phyloP scores from a whole-genome alignment of 2,888 invertebrate genomes.

The Archips xylosteana region DNA sequence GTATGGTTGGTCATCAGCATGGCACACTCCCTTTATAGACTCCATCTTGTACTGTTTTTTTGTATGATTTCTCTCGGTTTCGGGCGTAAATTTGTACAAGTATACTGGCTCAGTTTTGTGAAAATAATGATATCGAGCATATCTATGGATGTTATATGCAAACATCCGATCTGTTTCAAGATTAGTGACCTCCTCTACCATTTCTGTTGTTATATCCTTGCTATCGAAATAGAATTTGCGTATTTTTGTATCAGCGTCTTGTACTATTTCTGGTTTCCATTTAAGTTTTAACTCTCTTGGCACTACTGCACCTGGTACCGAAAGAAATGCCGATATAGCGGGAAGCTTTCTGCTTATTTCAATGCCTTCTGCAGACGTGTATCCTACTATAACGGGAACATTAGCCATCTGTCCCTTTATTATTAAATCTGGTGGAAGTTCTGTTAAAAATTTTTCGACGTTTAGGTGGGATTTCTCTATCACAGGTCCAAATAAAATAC shows the following conservation, averaged over 20 bases:
- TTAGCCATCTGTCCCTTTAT: constrained; percentile 62
- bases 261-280: constrained; percentile 57
- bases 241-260: constrained; percentile 62
- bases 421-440: constrained; percentile 62
- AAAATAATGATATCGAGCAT: constrained; percentile 63
- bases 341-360: constrained; percentile 70
- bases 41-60: constrained; percentile 73
- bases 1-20: constrained; percentile 74
- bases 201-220: constrained; percentile 58
- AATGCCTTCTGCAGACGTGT: constrained; percentile 77
- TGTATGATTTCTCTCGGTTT: constrained; percentile 73
- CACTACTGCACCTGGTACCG: constrained; percentile 63
- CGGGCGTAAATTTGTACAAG: constrained; percentile 71
- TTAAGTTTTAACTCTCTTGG: constrained; percentile 75
- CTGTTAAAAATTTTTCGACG: constrained; percentile 66
- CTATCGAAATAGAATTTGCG: constrained; percentile 69
- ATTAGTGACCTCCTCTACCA: constrained; percentile 62
- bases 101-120: constrained; percentile 61
- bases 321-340: constrained; percentile 54
- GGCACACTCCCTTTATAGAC: constrained; percentile 69
- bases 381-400: constrained; percentile 75
- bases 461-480: constrained; percentile 67
- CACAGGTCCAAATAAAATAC: constrained; percentile 75
- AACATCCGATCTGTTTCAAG: constrained; percentile 71
- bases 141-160: constrained; percentile 69